A percentile compares a stretch with the other conserved stretches of the same genome.
Conservation (phyloP, 2,113 vertebrate species). For the Blennius ocellaris region DNA sequence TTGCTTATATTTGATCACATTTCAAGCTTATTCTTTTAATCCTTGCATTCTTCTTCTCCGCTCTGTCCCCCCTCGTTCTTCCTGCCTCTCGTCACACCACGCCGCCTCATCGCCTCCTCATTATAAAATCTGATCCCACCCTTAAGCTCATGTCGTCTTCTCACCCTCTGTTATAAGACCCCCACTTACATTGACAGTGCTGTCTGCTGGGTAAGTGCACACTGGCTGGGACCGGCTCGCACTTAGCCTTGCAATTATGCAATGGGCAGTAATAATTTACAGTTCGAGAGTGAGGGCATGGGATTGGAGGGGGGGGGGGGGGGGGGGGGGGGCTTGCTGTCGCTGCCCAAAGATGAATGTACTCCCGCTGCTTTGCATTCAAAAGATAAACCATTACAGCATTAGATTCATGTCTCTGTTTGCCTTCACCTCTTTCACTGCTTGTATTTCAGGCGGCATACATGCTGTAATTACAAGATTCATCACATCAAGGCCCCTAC, state of each 20-base stretch:
- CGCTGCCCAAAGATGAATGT: slow-evolving; percentile 39
- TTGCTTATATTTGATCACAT: slow-evolving; percentile 50
- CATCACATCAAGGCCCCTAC: too few species aligned
- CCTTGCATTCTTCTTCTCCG: slow-evolving; percentile 35
- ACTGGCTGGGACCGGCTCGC: slow-evolving; percentile 28
- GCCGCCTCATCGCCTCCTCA: slow-evolving; percentile 39
- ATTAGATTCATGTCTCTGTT: slow-evolving; percentile 18
- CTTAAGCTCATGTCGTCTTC: slow-evolving; percentile 25
- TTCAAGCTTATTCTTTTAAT: slow-evolving; percentile 51
- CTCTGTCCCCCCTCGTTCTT: background rate
- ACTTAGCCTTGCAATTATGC: slow-evolving; percentile 59
- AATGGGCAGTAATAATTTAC: slow-evolving; percentile 63
- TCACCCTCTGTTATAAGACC: slow-evolving; percentile 10
- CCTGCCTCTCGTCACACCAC: slow-evolving; percentile 2
- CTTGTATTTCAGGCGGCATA: background rate
- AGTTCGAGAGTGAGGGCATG: slow-evolving; percentile 38
- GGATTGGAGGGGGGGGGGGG: background rate
- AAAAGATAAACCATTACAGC: background rate
- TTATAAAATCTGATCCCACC: slow-evolving; percentile 47
- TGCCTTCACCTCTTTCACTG: slow-evolving; percentile 9
- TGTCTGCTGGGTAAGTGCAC: slow-evolving; percentile 30
- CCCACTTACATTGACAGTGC: slow-evolving; percentile 14
- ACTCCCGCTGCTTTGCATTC: slow-evolving; percentile 13
- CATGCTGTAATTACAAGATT: too few species aligned
- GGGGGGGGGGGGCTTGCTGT: slow-evolving; percentile 27